These are phyloP conservation scores for Lophura nycthemera DNA, from an alignment of 2,113 vertebrate species.

Conservation along the genomic window DNA sequence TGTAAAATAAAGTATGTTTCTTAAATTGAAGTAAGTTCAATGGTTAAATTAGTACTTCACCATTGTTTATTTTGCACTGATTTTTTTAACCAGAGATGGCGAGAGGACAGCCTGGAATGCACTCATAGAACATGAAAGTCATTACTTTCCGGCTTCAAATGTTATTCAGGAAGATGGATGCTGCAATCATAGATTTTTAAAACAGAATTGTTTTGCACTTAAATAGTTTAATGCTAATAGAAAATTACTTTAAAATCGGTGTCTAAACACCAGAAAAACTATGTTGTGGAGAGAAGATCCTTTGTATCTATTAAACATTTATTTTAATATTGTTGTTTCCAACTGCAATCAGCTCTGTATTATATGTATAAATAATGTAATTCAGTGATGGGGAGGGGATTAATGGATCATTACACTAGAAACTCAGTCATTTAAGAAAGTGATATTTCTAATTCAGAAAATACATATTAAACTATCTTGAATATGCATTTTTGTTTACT, in stretches of 20 bases:
- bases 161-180: constrained; percentile 88
- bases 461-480: constrained; percentile 93
- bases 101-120: constrained; percentile 82
- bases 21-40: constrained; percentile 73
- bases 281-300: constrained; percentile 83
- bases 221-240: constrained; percentile 87
- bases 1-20: constrained; percentile 79
- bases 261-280: constrained; percentile 80
- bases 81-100: constrained; percentile 79
- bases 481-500: constrained; percentile 82
- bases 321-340: constrained; percentile 94
- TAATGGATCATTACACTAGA: constrained; percentile 86
- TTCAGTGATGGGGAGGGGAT: constrained; percentile 74
- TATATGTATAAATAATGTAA: constrained; percentile 85
- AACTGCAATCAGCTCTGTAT: constrained; percentile 87
- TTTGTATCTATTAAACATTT: constrained; percentile 93
- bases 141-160: constrained; percentile 82
- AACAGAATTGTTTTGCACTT: constrained; percentile 90
- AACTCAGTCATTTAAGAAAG: constrained; percentile 85
- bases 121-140: constrained; percentile 77
- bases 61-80: constrained; percentile 88
- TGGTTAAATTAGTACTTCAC: constrained; percentile 80
- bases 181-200: constrained; percentile 86
- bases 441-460: constrained; percentile 94
- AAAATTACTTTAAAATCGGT: constrained; percentile 86